Percentiles rank a stretch among this genome's conserved stretches.
These are phyloP conservation scores for Agrochola lychnidis DNA, from an alignment of 2,888 invertebrate genomes.

Conservation along the genomic window DNA sequence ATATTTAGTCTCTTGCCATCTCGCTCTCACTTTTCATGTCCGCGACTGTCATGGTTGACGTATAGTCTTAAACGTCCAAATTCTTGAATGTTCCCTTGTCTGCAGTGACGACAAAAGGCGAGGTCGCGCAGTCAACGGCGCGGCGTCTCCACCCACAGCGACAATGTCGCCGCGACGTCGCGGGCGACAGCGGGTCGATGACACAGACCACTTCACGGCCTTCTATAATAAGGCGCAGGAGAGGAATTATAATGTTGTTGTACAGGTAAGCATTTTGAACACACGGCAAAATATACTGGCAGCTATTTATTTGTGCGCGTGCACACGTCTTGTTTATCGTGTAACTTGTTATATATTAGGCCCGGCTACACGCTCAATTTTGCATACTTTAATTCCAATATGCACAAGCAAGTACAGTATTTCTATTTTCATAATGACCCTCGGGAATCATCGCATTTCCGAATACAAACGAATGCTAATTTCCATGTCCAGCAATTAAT, in stretches of 20 bases:
- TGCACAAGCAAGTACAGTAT: neutral
- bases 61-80: neutral
- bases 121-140: slow-evolving; percentile 78
- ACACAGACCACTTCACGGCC: slow-evolving; percentile 83
- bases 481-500: no score
- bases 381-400: neutral
- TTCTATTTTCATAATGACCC: no score
- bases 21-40: slow-evolving; percentile 6
- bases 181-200: slow-evolving; percentile 75
- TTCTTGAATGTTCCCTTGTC: slow-evolving; percentile 28
- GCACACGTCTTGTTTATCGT: neutral
- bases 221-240: slow-evolving; percentile 81
- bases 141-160: slow-evolving; percentile 70
- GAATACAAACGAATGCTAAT: no score
- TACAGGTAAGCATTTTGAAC: slow-evolving; percentile 76
- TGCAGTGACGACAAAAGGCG: slow-evolving; percentile 73
- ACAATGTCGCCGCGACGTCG: slow-evolving; percentile 77
- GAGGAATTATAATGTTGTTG: slow-evolving; percentile 80
- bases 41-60: neutral
- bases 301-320: neutral
- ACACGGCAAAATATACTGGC: neutral
- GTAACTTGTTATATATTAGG: neutral
- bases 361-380: neutral
- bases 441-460: no score
- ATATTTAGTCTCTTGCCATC: neutral